Percentiles rank a stretch among this genome's conserved stretches.
Conservation (phyloP, 2,888 invertebrate species). For the Drosophila fulvimacula region DNA sequence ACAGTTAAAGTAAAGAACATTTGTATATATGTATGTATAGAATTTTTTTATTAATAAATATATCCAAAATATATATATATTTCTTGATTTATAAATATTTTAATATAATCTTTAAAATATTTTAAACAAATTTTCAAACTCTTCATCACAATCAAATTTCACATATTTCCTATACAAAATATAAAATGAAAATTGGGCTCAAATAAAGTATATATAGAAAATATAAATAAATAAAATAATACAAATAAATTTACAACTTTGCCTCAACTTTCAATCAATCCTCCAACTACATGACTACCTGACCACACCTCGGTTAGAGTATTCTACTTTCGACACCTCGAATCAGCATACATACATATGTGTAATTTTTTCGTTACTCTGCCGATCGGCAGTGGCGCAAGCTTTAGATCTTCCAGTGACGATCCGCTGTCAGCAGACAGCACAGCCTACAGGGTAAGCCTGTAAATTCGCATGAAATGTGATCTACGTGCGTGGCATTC, state of each 20-base stretch:
- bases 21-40: no score
- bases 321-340: neutral
- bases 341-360: neutral
- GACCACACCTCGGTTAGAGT: neutral
- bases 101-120: no score
- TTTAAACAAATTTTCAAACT: no score
- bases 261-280: neutral
- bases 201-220: no score
- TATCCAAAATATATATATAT: no score
- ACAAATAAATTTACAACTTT: no score
- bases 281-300: no score
- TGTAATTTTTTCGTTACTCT: constrained; percentile 2
- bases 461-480: constrained; percentile 69
- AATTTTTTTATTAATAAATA: no score
- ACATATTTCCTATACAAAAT: neutral
- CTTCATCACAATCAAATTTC: neutral
- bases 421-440: constrained; percentile 27
- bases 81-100: no score
- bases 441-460: constrained; percentile 23
- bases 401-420: constrained; percentile 57
- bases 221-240: no score
- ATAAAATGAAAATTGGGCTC: neutral
- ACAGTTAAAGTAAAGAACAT: no score
- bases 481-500: constrained; percentile 70
- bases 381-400: constrained; percentile 22